Percentiles rank a stretch among this genome's conserved stretches.
These are phyloP conservation scores for Cephalotes varians DNA, from an alignment of 2,888 invertebrate species.

Conservation along the genomic window DNA sequence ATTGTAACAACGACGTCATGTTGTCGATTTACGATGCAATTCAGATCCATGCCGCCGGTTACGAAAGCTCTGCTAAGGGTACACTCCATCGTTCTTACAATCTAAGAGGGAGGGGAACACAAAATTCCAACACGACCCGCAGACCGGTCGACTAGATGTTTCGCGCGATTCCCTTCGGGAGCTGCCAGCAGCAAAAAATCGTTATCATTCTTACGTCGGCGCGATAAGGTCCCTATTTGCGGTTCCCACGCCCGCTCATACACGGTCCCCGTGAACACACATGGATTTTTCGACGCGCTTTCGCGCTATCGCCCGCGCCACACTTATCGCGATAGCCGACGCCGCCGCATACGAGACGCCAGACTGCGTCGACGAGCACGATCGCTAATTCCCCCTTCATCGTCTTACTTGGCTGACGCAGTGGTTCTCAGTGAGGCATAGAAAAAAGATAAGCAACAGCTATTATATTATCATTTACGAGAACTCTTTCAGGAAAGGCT, in stretches of 20 bases:
- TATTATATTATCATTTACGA: background rate
- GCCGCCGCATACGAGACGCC: constrained; percentile 58
- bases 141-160: constrained; percentile 48
- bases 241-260: constrained; percentile 71
- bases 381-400: constrained; percentile 61
- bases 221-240: constrained; percentile 72
- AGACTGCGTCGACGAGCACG: constrained; percentile 58
- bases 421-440: constrained; percentile 58
- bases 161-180: constrained; percentile 50
- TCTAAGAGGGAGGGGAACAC: constrained; percentile 2
- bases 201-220: constrained; percentile 63
- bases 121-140: constrained; percentile 47
- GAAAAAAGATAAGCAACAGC: background rate
- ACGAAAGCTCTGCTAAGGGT: constrained; percentile 40
- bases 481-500: background rate
- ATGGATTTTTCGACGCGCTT: constrained; percentile 69
- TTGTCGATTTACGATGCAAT: constrained; percentile 50
- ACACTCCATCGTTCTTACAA: constrained; percentile 27
- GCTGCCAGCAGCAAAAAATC: constrained; percentile 58
- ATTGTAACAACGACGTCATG: constrained; percentile 36
- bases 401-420: constrained; percentile 48
- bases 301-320: constrained; percentile 66
- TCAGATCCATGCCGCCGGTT: constrained; percentile 59
- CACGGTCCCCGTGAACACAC: constrained; percentile 54
- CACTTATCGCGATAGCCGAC: constrained; percentile 72